Conservation (phyloP, 2,888 invertebrate species). For the Lithophane semibrunnea region DNA sequence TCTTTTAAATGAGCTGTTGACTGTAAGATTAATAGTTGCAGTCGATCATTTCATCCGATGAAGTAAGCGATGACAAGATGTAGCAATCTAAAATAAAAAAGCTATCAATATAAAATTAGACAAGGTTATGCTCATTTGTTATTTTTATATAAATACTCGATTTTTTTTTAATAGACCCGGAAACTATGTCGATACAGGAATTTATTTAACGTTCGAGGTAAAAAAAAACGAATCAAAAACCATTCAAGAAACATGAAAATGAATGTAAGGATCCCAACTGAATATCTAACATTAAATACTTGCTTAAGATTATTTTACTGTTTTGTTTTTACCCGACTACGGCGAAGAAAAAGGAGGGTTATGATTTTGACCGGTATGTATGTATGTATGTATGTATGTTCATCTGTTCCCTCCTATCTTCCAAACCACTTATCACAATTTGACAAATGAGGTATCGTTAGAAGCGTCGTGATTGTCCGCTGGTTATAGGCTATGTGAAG, state of each 20-base stretch:
- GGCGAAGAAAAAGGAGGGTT: too few species aligned
- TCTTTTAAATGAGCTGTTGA: neutral
- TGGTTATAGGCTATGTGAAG: too few species aligned
- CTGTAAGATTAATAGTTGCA: neutral
- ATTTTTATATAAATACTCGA: conserved; percentile 19
- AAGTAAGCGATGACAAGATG: conserved; percentile 14
- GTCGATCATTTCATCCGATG: neutral
- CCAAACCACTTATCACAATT: too few species aligned
- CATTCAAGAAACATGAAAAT: conserved; percentile 6
- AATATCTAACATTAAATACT: neutral
- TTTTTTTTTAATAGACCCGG: conserved; percentile 26
- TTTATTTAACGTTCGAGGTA: conserved; percentile 16
- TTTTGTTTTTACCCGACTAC: too few species aligned
- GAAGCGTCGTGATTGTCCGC: too few species aligned
- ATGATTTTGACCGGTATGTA: too few species aligned
- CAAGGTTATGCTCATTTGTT: conserved; percentile 16
- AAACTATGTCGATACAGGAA: conserved; percentile 6
- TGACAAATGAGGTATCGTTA: too few species aligned
- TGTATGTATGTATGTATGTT: too few species aligned
- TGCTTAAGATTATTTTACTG: neutral
- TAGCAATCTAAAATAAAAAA: conserved; percentile 28
- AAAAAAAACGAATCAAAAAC: neutral
- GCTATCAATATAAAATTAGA: conserved; percentile 5
- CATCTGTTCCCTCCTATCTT: too few species aligned
- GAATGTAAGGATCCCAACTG: neutral